Evolutionary conservation across 2,888 invertebrate species (phyloP).

Genomic region (Chloromyia formosa): DNA sequence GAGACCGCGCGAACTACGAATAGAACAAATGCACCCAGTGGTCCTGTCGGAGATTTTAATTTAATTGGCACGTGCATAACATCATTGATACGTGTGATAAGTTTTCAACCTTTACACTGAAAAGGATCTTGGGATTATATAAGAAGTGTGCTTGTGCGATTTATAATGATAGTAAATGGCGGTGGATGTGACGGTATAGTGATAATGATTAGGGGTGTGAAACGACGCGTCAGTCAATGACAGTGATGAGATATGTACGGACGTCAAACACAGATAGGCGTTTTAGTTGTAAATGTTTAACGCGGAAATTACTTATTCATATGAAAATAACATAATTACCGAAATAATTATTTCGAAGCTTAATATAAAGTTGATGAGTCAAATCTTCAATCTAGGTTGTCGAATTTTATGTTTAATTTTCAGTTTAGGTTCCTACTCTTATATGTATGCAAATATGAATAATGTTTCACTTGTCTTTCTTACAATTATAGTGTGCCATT

Average conservation of each 20-base stretch:
- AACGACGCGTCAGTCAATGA: neutral
- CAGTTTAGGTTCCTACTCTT: too few species aligned
- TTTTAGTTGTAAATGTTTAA: too few species aligned
- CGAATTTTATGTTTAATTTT: too few species aligned
- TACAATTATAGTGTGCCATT: too few species aligned
- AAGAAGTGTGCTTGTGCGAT: constrained; percentile 32
- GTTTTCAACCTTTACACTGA: constrained; percentile 11
- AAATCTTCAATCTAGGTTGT: too few species aligned
- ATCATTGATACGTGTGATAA: constrained; percentile 48
- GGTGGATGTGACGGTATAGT: neutral
- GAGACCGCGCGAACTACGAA: constrained; percentile 6
- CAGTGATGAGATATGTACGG: neutral
- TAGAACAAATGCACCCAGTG: constrained; percentile 9
- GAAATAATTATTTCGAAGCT: too few species aligned
- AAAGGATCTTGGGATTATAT: constrained; percentile 6
- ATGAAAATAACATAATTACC: too few species aligned
- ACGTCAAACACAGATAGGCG: too few species aligned
- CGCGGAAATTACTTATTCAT: too few species aligned
- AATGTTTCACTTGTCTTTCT: too few species aligned
- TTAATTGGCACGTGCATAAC: constrained; percentile 50
- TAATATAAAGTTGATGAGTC: too few species aligned
- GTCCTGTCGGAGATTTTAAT: constrained; percentile 29
- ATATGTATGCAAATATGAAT: too few species aligned
- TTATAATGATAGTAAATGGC: constrained; percentile 16
- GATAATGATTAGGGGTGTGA: constrained; percentile 2